Evolutionary conservation across 2,113 vertebrate genomes (phyloP).

Genomic region (Podarcis cretensis): DNA sequence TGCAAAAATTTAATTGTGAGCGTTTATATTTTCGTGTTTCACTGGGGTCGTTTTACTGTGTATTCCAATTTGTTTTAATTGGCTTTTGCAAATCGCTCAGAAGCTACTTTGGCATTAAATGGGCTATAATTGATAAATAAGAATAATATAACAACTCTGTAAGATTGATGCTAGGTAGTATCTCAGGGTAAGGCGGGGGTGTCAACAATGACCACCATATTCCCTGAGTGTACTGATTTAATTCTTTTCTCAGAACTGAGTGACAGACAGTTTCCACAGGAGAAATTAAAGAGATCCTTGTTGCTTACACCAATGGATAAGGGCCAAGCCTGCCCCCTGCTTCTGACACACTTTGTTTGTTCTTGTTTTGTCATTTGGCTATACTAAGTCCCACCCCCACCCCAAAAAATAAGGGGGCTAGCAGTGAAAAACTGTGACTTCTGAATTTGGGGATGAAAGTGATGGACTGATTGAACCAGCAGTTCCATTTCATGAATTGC

Average conservation of each 20-base stretch:
- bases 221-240: neutral
- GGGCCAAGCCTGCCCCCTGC: neutral
- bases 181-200: neutral
- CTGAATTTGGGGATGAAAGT: constrained; percentile 2
- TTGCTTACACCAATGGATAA: neutral
- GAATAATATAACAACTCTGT: neutral
- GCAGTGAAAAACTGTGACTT: constrained; percentile 4
- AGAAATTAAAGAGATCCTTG: neutral
- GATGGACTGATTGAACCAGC: neutral
- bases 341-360: neutral
- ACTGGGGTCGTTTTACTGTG: too few relatives aligned
- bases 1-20: too few relatives aligned
- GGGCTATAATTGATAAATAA: too few relatives aligned
- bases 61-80: too few relatives aligned
- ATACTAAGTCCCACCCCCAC: neutral
- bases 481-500: constrained; percentile 3
- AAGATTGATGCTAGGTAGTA: neutral
- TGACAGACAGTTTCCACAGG: neutral
- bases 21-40: too few relatives aligned
- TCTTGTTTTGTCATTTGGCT: neutral
- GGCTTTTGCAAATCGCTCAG: too few relatives aligned
- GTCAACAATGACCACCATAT: neutral
- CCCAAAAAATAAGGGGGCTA: neutral
- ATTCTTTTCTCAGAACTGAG: neutral
- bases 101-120: too few relatives aligned